Percentiles rank a stretch among this genome's conserved stretches.
phyloP scores from a whole-genome alignment of 2,113 vertebrate species.

The Dolichotis patagonum region DNA sequence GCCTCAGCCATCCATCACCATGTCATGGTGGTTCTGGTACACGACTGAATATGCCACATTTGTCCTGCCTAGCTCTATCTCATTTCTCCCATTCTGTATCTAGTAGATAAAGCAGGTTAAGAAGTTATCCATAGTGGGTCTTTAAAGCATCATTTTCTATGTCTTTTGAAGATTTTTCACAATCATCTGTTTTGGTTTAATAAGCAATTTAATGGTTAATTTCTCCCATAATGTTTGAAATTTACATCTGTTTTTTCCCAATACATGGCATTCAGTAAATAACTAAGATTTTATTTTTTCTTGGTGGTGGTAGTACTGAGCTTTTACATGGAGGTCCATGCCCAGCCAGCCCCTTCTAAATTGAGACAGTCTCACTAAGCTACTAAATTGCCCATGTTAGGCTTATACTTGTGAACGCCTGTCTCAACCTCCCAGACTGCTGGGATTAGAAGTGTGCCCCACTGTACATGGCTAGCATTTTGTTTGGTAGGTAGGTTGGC shows the following conservation, averaged over 20 bases:
- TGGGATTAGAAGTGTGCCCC: neutral
- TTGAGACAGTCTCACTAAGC: neutral
- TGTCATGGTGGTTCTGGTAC: neutral
- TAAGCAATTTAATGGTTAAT: conserved; percentile 9
- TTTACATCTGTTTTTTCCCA: conserved; percentile 28
- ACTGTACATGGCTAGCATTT: neutral
- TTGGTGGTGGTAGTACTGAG: neutral
- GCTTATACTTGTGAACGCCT: neutral
- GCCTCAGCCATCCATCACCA: neutral
- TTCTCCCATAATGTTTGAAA: conserved; percentile 46
- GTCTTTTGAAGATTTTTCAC: conserved; percentile 54
- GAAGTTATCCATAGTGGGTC: neutral
- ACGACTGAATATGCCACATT: neutral
- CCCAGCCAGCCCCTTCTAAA: neutral
- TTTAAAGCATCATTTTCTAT: conserved; percentile 47
- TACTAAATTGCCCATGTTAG: neutral
- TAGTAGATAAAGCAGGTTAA: conserved; percentile 43
- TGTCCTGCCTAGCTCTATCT: neutral
- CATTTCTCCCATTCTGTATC: neutral
- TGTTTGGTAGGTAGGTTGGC: neutral
- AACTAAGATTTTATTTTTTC: neutral
- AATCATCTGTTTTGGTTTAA: conserved; percentile 1
- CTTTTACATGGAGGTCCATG: neutral
- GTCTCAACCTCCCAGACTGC: neutral
- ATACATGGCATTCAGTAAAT: conserved; percentile 41